Evolutionary conservation across 2,888 invertebrate species (phyloP), one percentile per base, ranked within the genome.

Genomic region (Mythimna pallens): DNA sequence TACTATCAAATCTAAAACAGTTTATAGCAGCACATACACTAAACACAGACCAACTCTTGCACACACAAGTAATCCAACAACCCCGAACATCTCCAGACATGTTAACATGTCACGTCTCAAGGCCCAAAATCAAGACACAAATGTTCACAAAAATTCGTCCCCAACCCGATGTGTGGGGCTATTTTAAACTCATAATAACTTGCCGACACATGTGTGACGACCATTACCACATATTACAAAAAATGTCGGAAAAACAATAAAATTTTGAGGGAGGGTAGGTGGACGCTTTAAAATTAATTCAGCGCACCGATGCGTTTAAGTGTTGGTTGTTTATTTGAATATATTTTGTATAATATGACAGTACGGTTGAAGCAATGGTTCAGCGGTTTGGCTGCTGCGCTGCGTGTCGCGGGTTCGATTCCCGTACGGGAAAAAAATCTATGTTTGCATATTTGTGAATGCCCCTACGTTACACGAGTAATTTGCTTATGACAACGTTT

Each of bases 191-290:
- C 96, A 93, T 96, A 95, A 94, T 94, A 96, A 94, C 94, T 92
- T 92, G 94, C 91, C 95, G 92, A 91, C 96, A 96, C 95, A 95
- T 96, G 95, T 96, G 96, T 91, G 92, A 88, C 92, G 92, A 91
- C 95, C 95, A 96, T 96, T 96, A 96, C 95, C 96, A 94, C 96
- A 95, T 96, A 96, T 96, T 96, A 96, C 95, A 95, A 95, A 96
- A 96, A 96, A 94, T 93, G 92, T 91, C 86, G 92, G 94, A 94
- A 95, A 95, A 96, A 96, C 96, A 95, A 96, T 95, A 95, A 96
- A 95, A 93, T 79, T 68, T 80, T 62, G 82, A 84, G 89, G 85
- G 85, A 86, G 87, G 90, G 89, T 87, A 87, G 88, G 87, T 93
- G 92, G 92, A 92, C 92, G 91, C 80, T 94, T 94, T 94, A 94